Conservation (phyloP, 2,113 vertebrate genomes). For the Phodopus roborovskii region DNA sequence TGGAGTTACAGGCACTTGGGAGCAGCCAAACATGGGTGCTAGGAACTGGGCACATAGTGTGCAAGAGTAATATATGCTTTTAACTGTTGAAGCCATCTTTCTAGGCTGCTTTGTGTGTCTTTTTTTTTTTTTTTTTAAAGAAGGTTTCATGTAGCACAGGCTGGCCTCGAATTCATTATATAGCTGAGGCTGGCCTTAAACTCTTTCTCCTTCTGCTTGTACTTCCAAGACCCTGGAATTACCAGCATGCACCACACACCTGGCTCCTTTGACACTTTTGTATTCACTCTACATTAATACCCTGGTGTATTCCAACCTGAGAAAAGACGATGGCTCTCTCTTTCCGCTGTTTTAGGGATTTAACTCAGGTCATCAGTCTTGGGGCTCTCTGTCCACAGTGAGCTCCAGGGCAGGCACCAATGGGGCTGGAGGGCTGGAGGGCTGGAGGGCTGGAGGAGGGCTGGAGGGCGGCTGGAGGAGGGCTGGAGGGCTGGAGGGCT, state of each 20-base stretch:
- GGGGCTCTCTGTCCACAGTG: neutral
- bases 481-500: too few relatives aligned
- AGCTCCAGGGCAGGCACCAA: neutral
- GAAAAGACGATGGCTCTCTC: neutral
- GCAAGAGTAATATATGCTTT: neutral
- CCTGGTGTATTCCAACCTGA: neutral
- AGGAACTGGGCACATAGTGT: neutral
- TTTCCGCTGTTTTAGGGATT: neutral
- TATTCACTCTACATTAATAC: neutral
- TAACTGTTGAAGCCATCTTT: neutral
- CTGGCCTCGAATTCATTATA: neutral
- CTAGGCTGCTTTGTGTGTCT: neutral
- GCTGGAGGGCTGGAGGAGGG: too few relatives aligned
- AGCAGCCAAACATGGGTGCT: neutral
- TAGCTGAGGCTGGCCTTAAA: neutral
- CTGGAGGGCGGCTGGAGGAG: too few relatives aligned
- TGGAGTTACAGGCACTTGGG: neutral
- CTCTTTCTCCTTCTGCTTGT: neutral
- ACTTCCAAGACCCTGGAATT: neutral
- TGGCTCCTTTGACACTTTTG: neutral
- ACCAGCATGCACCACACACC: neutral
- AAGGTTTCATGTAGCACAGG: neutral
- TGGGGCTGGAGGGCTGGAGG: too few relatives aligned
- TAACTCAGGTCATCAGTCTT: neutral
- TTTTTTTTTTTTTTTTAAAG: neutral